These are phyloP conservation scores for Leptodirus hochenwartii DNA, from an alignment of 2,888 invertebrate species.

Conservation along the genomic window DNA sequence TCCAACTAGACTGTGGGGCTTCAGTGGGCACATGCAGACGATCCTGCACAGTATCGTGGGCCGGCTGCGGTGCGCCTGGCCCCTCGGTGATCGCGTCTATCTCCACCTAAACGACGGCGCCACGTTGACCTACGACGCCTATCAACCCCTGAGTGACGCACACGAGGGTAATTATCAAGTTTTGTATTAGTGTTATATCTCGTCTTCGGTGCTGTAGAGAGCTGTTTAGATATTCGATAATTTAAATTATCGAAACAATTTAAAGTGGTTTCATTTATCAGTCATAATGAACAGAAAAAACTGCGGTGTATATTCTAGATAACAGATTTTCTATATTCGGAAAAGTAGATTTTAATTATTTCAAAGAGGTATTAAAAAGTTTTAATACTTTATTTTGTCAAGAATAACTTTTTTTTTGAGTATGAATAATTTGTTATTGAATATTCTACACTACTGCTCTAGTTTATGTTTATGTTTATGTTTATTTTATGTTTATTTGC, in stretches of 20 bases:
- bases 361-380: too few species aligned
- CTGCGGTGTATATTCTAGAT: too few species aligned
- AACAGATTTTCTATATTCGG: too few species aligned
- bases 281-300: background rate
- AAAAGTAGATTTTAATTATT: too few species aligned
- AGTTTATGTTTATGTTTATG: too few species aligned
- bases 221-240: too few species aligned
- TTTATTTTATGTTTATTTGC: too few species aligned
- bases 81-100: conserved; percentile 66
- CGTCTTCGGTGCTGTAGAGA: background rate
- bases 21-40: conserved; percentile 89
- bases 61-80: conserved; percentile 75
- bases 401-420: too few species aligned
- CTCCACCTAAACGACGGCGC: conserved; percentile 65
- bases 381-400: too few species aligned
- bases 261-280: conserved; percentile 9
- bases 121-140: conserved; percentile 82
- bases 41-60: conserved; percentile 79
- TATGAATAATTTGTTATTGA: too few species aligned
- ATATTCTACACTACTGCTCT: too few species aligned
- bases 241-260: conserved; percentile 6
- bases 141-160: conserved; percentile 56
- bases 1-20: conserved; percentile 85
- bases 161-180: conserved; percentile 40
- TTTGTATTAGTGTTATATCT: conserved; percentile 4